Conservation (phyloP, 2,888 invertebrate species). For the Belgica antarctica region DNA sequence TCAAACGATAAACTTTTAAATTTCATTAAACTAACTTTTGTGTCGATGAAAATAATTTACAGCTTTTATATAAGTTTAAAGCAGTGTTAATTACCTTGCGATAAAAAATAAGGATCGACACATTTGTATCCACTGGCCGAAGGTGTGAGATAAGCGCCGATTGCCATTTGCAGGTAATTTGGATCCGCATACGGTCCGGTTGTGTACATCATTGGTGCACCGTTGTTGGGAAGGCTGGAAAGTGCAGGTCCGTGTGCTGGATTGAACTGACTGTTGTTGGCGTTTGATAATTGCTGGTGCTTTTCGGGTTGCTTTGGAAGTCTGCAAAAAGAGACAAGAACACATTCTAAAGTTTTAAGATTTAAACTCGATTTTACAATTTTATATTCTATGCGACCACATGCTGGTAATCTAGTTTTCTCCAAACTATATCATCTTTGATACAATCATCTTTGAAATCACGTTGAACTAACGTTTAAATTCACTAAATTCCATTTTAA, state of each 20-base stretch:
- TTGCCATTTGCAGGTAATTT: constrained; percentile 67
- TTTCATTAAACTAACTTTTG: not conserved
- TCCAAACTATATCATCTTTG: too few species aligned
- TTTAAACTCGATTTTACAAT: not conserved
- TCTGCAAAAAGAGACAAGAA: constrained; percentile 10
- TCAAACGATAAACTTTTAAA: not conserved
- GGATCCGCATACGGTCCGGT: constrained; percentile 54
- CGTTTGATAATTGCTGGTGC: constrained; percentile 18
- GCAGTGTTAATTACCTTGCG: constrained; percentile 64
- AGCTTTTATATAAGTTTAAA: too few species aligned
- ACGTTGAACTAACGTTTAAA: too few species aligned
- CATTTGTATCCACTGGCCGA: constrained; percentile 65
- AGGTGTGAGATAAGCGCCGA: constrained; percentile 67
- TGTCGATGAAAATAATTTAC: not conserved
- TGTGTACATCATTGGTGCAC: constrained; percentile 51
- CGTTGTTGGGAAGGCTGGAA: not conserved
- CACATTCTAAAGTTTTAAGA: not conserved
- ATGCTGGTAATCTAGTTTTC: too few species aligned
- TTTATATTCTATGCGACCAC: not conserved
- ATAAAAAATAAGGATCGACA: constrained; percentile 70
- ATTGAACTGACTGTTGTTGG: constrained; percentile 33
- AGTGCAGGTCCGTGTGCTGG: not conserved
- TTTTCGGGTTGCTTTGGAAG: not conserved
- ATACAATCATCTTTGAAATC: too few species aligned
- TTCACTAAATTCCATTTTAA: too few species aligned